Base-by-base conservation (phyloP, 2,113 vertebrate genomes). In the Pampusana beccarii region DNA sequence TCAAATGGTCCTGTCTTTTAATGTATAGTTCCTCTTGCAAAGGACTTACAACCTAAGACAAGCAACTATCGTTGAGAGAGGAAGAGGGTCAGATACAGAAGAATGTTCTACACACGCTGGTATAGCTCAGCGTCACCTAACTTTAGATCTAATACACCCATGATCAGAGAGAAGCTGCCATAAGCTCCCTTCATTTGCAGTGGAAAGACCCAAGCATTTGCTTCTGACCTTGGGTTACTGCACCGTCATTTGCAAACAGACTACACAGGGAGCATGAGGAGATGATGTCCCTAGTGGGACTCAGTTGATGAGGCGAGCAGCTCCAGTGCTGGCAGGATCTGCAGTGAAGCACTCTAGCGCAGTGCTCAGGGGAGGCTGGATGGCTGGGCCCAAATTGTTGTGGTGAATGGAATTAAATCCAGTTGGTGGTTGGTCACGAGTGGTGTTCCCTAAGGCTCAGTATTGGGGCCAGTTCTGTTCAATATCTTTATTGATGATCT, bases 61-160 rank as follows among this genome's bases (percentile, higher is more conserved):
- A 40, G 17, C 73, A 14, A 50, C 15, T 16, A 31, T 2, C 36
- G 3, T 8, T 54, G 15, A 78, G 46, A 18, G 28, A 86, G 64
- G 29, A 81, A 46, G 11, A 58, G 2, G 3, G 7, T 50, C 36
- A 65, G 21, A 29, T 10, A 25, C 8, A 48, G 31, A 11, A 93
- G 11, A 46, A 31, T 31, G 25, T 20, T 20, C n/a, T 38, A 31
- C 5, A 20, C 20, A 38, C 0, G 0, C 31, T 61, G 6, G 24
- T 48, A 24, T 44, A 48, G 18, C 36, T 77, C 61, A 70, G 13
- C 3, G 7, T 56, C 34, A 29, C 29, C 29, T 61, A 50, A 23
- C 2, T 13, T 26, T 7, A 60, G 44, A 65, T 19, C 4, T 73
- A 33, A 53, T 38, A 34, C 46, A 10, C 25, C 25, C 3, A 1